Evolutionary conservation across 1,140 invertebrate species (phyloP).

Genomic region (Lysiphlebus fabarum): DNA sequence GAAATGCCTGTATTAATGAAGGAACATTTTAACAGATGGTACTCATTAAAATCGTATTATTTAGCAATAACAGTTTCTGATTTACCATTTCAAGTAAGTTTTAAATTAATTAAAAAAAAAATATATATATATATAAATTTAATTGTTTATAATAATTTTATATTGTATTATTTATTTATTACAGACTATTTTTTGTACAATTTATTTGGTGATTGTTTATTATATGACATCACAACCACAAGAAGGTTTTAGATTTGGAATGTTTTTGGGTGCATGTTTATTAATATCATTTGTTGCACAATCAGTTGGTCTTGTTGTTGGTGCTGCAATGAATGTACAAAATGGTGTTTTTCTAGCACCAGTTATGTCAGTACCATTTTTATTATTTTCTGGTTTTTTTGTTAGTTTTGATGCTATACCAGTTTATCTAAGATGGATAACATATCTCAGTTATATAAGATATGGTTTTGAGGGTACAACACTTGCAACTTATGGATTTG

Average conservation of each 20-base stretch:
- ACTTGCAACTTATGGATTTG: slow-evolving; percentile 88
- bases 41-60: slow-evolving; percentile 93
- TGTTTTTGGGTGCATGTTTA: slow-evolving; percentile 85
- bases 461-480: slow-evolving; percentile 94
- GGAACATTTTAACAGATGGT: slow-evolving; percentile 97
- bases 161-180: no score
- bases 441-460: slow-evolving; percentile 91
- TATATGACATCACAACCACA: slow-evolving; percentile 90
- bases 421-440: slow-evolving; percentile 91
- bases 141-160: slow-evolving; percentile 3
- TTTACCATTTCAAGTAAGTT: slow-evolving; percentile 87
- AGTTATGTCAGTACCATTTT: slow-evolving; percentile 90
- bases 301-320: slow-evolving; percentile 90
- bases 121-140: no score
- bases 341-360: slow-evolving; percentile 95
- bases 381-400: slow-evolving; percentile 95
- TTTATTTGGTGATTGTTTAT: slow-evolving; percentile 93
- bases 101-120: no score
- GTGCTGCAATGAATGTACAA: slow-evolving; percentile 90
- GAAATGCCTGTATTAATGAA: slow-evolving; percentile 93
- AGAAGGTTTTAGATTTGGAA: slow-evolving; percentile 77
- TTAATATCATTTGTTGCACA: slow-evolving; percentile 94
- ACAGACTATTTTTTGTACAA: slow-evolving; percentile 82
- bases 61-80: slow-evolving; percentile 93
- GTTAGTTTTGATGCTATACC: slow-evolving; percentile 96